Evolutionary conservation across 2,113 vertebrate genomes (phyloP).

Genomic region (Empidonax alnorum): DNA sequence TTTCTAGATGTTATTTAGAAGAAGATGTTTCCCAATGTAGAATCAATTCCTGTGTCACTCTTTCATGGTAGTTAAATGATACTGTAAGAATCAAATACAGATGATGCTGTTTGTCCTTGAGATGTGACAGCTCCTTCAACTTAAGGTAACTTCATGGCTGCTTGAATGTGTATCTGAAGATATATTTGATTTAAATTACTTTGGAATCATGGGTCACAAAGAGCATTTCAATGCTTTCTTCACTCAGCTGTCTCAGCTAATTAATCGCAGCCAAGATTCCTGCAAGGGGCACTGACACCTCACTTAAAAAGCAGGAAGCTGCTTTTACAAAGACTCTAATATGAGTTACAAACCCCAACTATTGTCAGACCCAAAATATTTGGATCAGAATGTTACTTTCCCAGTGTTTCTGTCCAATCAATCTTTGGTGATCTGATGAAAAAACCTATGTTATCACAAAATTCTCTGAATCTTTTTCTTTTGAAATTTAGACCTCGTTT

Average conservation of each 20-base stretch:
- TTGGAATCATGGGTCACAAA: conserved; percentile 15
- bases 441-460: neutral
- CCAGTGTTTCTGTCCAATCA: neutral
- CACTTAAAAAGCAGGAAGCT: neutral
- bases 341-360: neutral
- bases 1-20: neutral
- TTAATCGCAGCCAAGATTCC: neutral
- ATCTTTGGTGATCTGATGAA: neutral
- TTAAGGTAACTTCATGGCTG: neutral
- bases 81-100: neutral
- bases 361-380: neutral
- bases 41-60: neutral
- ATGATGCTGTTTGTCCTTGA: conserved; percentile 13
- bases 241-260: neutral
- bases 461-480: neutral
- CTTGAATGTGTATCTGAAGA: neutral
- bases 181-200: conserved; percentile 35
- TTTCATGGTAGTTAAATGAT: neutral
- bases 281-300: neutral
- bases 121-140: neutral
- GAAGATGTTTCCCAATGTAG: neutral
- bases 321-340: neutral
- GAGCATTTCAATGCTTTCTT: neutral
- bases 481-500: neutral
- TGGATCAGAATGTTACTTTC: neutral